Evolutionary conservation across 2,888 invertebrate genomes (phyloP).

Genomic region (Notodonta dromedarius): DNA sequence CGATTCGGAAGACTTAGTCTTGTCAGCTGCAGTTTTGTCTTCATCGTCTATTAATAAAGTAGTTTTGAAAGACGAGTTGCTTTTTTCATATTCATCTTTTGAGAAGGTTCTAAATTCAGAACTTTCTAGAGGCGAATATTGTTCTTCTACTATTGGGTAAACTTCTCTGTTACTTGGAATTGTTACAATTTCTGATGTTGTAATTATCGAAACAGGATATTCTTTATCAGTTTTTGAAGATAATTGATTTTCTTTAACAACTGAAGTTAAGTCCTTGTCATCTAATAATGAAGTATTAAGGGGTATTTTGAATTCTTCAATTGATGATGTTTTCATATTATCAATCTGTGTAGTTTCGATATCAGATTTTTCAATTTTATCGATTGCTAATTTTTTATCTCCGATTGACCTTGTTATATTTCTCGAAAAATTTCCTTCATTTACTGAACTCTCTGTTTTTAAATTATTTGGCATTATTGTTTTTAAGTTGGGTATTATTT

Average conservation of each 20-base stretch:
- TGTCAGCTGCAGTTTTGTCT: neutral
- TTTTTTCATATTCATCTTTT: neutral
- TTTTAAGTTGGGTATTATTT: neutral
- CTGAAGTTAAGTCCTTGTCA: neutral
- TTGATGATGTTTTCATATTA: neutral
- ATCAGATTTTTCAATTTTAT: neutral
- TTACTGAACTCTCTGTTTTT: neutral
- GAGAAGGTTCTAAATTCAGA: neutral
- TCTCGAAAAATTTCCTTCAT: neutral
- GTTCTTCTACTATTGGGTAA: conserved; percentile 3
- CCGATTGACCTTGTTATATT: neutral
- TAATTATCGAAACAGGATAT: neutral
- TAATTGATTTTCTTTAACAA: neutral
- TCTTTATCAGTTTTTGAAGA: neutral
- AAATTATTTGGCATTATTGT: neutral
- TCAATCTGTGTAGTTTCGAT: neutral
- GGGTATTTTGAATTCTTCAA: neutral
- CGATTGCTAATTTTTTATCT: neutral
- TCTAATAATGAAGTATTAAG: neutral
- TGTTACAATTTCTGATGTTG: neutral
- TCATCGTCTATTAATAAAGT: neutral
- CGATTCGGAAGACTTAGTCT: neutral
- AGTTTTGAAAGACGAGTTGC: neutral
- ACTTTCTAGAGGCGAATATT: neutral
- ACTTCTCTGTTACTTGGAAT: neutral